These are phyloP conservation scores for Pseudorasbora parva DNA, from an alignment of 2,113 vertebrate species.

Conservation along the genomic window DNA sequence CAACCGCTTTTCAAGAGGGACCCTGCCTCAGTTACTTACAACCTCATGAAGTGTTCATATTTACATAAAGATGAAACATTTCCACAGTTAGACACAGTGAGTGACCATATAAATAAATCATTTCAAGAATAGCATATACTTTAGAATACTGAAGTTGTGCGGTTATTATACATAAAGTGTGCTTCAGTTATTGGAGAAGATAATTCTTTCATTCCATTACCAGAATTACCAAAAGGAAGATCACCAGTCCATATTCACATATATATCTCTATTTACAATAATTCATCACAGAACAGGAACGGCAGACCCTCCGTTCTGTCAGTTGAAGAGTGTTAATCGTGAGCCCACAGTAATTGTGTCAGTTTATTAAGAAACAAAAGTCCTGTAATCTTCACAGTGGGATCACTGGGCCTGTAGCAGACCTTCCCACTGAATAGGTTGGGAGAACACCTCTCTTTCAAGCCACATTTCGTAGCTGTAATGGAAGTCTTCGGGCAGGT, in stretches of 20 bases:
- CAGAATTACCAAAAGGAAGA: background rate
- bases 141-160: conserved; percentile 13
- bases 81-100: background rate
- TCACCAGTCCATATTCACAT: conserved; percentile 31
- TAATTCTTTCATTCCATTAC: background rate
- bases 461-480: conserved; percentile 97
- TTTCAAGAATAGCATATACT: background rate
- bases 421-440: conserved; percentile 97
- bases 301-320: conserved; percentile 52
- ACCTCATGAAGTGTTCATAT: background rate
- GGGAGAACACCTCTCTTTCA: conserved; percentile 94
- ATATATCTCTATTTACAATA: conserved; percentile 39
- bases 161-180: conserved; percentile 23
- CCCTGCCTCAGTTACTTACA: background rate
- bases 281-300: conserved; percentile 51
- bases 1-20: background rate
- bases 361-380: conserved; percentile 1
- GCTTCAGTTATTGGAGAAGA: conserved; percentile 17
- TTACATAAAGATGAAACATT: background rate
- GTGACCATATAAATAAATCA: conserved; percentile 23
- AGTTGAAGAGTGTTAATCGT: background rate
- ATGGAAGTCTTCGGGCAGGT: conserved; percentile 91
- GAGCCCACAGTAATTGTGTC: conserved; percentile 10
- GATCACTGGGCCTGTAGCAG: conserved; percentile 80
- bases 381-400: background rate